phyloP scores from a whole-genome alignment of 1,140 invertebrate species.

The Piezodorus guildinii region DNA sequence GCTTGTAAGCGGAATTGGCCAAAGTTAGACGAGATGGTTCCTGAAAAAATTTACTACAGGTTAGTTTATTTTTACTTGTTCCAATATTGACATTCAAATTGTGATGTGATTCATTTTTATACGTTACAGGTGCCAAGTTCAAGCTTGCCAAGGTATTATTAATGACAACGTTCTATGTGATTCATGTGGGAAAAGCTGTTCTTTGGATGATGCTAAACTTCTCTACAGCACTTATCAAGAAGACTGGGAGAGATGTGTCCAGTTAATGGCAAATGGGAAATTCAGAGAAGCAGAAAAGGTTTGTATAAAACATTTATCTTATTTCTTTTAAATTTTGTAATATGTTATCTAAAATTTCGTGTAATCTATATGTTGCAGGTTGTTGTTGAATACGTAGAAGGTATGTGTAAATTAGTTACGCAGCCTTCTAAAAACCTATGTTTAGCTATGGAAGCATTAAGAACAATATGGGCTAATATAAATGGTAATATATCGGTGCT shows the following conservation, averaged over 20 bases:
- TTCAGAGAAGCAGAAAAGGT: constrained; percentile 15
- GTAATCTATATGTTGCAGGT: background rate
- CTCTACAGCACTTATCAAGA: constrained; percentile 15
- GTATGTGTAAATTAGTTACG: background rate
- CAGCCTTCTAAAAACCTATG: constrained; percentile 23
- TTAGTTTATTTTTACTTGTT: background rate
- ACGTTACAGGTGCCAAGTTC: background rate
- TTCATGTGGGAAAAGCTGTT: background rate
- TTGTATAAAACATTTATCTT: no score
- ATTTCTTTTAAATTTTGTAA: no score
- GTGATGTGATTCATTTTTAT: background rate
- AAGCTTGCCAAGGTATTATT: background rate
- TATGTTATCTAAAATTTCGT: no score
- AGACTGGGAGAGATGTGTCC: constrained; percentile 2
- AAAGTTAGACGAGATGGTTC: constrained; percentile 53
- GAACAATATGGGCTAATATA: constrained; percentile 20
- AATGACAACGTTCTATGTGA: background rate
- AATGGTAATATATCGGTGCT: background rate
- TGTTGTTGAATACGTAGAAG: background rate
- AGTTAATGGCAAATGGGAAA: constrained; percentile 13
- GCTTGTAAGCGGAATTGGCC: constrained; percentile 78
- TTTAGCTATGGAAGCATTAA: constrained; percentile 22
- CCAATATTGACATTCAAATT: background rate
- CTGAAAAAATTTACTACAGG: constrained; percentile 1
- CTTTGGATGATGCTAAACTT: background rate